Conservation (phyloP, 1,140 invertebrate species). For the Chironomus striatipennis region DNA sequence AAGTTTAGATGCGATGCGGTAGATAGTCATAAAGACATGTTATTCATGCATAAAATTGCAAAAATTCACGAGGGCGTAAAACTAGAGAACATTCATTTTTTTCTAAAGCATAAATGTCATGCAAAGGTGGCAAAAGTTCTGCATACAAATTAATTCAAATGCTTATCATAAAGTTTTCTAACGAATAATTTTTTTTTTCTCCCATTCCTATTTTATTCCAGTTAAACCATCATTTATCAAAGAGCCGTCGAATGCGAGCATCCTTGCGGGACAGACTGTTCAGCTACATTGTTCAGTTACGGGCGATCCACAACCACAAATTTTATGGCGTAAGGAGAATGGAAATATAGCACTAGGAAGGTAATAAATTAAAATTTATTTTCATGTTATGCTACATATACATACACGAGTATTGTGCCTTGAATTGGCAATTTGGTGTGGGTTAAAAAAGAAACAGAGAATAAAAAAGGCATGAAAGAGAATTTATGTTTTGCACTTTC, state of each 20-base stretch:
- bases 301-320: constrained; percentile 80
- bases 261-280: constrained; percentile 67
- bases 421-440: too few species aligned
- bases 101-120: too few species aligned
- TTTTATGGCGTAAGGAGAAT: constrained; percentile 83
- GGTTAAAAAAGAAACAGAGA: too few species aligned
- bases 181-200: too few species aligned
- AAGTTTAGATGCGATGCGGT: neutral
- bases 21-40: neutral
- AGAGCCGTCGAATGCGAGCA: constrained; percentile 75
- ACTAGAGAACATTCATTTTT: too few species aligned
- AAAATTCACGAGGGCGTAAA: neutral
- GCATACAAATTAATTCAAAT: neutral
- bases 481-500: too few species aligned
- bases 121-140: neutral
- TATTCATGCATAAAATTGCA: constrained; percentile 3
- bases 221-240: constrained; percentile 82
- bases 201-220: constrained; percentile 44
- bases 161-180: constrained; percentile 16
- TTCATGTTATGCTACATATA: too few species aligned
- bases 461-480: too few species aligned
- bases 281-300: constrained; percentile 83
- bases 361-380: constrained; percentile 24
- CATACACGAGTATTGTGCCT: neutral
- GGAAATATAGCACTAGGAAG: constrained; percentile 66